Percentiles rank a stretch among this genome's conserved stretches.
Evolutionary conservation across 2,888 invertebrate species (phyloP).

Genomic region (Pterobdella sp.): DNA sequence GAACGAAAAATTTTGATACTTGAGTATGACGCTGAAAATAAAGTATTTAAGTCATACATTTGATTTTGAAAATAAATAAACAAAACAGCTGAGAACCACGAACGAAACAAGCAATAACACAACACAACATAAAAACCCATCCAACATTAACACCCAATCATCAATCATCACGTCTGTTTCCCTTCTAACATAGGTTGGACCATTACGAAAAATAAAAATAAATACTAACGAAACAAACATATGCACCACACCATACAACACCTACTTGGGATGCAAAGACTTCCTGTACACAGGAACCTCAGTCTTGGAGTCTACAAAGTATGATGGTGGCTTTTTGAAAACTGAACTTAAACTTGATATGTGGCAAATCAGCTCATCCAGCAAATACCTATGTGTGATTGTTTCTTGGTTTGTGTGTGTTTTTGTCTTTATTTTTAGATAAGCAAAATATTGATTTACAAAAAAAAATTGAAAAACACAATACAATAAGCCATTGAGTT

Average conservation of each 20-base stretch:
- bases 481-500: too few species aligned
- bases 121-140: slow-evolving; percentile 46
- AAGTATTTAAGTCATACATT: too few species aligned
- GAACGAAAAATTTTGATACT: not conserved
- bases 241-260: not conserved
- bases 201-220: not conserved
- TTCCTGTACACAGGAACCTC: slow-evolving; percentile 47
- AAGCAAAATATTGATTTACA: too few species aligned
- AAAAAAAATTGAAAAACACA: too few species aligned
- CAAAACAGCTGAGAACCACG: not conserved
- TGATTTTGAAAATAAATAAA: not conserved
- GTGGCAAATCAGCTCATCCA: slow-evolving; percentile 96
- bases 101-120: not conserved
- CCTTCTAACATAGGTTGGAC: not conserved
- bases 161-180: not conserved
- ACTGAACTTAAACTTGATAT: slow-evolving; percentile 95
- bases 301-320: slow-evolving; percentile 76
- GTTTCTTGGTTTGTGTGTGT: too few species aligned
- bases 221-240: not conserved
- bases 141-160: not conserved
- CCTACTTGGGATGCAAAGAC: not conserved
- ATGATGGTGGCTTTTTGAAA: slow-evolving; percentile 96
- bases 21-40: not conserved
- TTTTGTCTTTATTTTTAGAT: too few species aligned
- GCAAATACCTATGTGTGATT: too few species aligned